Evolutionary conservation across 2,888 invertebrate genomes (phyloP).

Genomic region (Cheilosia scutellata): DNA sequence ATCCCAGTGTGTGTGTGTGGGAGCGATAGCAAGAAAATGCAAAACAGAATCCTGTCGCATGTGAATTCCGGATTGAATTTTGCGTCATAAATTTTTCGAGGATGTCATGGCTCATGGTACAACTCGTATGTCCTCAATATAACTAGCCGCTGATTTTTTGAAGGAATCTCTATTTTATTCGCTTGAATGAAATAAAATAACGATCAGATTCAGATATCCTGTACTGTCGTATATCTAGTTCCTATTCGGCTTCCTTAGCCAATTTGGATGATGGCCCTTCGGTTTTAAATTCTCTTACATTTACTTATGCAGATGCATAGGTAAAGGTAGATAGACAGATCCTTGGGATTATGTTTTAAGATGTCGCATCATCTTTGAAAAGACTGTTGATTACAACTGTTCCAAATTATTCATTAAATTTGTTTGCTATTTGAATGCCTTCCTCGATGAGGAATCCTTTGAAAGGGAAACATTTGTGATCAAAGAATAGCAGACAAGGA

Average conservation of each 20-base stretch:
- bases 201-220: constrained; percentile 56
- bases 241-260: neutral
- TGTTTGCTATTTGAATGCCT: no score
- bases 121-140: neutral
- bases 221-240: neutral
- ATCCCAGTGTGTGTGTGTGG: constrained; percentile 20
- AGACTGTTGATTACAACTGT: no score
- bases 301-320: neutral
- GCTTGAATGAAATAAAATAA: constrained; percentile 74
- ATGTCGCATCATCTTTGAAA: no score
- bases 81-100: constrained; percentile 55
- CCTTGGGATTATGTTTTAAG: no score
- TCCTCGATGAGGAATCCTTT: no score
- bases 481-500: no score
- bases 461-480: no score
- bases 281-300: neutral
- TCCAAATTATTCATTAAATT: no score
- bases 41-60: constrained; percentile 55
- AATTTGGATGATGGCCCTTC: neutral
- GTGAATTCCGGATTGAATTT: constrained; percentile 51
- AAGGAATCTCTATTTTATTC: constrained; percentile 43
- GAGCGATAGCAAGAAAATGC: constrained; percentile 32
- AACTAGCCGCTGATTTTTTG: constrained; percentile 58
- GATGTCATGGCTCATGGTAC: neutral
- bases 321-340: no score